Evolutionary conservation across 2,888 invertebrate genomes (phyloP), one percentile per base, ranked within the genome.

Genomic region (Cacoxenus indagator): DNA sequence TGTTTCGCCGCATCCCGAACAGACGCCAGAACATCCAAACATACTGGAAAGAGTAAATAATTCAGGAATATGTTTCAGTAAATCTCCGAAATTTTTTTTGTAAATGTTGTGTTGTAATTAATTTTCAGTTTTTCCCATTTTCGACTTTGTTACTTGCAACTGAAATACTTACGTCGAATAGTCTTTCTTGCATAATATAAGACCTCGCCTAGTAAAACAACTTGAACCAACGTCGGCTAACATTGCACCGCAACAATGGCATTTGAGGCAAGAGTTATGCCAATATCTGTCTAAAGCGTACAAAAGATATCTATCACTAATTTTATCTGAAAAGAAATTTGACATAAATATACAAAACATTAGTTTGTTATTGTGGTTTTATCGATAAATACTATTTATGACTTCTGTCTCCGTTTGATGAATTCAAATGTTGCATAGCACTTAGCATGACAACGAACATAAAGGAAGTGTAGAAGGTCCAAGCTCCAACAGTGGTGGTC

Each of bases 191-290:
- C 97, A 97, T 86, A 97, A 92, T 89, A 97, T 96, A 94, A 97
- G 95, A 84, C 95, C 95, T 75, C 94, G 93, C 90, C 95, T 95
- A 89, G 95, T 94, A 90, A 95, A 97, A 91, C 97, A 97, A 85
- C 96, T 95, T 76, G 93, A 91, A 74, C 96, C 96, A 89, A 97
- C 93, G 88, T 97, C 97, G 84, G 96, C 96, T 78, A 97, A 91
- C 87, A 94, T 93, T 76, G 94, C 94, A 77, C 93, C 93, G 89
- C 97, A 97, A 89, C 94, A 95, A 86, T 95, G 92, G 91, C 97
- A 97, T 90, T 97, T 97, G 84, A 97, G 92, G 89, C 97, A 97
- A 82, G 93, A 92, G 90, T 96, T 96, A 90, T 97, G 97, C 97
- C 97, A 97, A 90, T 96, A 97, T 88, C 96, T 91, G 91, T 97